Evolutionary conservation across 2,113 vertebrate species (phyloP), one percentile per base, ranked within the genome.

Genomic region (Poeciliopsis occidentalis): DNA sequence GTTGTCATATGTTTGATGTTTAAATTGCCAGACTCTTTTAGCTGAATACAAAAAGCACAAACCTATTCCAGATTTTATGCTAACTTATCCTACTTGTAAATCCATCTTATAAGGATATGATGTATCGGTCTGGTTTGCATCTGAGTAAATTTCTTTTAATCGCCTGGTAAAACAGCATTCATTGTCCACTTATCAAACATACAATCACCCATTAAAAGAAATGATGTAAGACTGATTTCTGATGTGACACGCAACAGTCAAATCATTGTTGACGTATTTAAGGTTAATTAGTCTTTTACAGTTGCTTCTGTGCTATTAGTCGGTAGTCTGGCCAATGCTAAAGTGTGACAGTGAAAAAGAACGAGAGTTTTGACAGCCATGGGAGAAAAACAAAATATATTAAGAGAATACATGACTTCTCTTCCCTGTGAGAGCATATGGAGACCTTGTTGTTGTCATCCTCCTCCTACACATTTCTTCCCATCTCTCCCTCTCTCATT

Each of bases 401-500:
- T 78, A 70, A 71, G 83, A 78, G 71, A 30, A 81, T 5, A 0
- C 62, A 80, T 39, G 41, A 85, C 64, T 62, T 67, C 73, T 80
- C 70, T 71, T 82, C 29, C 57, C 85, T 81, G 29, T 29, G 73
- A 80, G 61, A 0, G 81, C 89, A 79, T 80, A 68, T 24, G 3
- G 88, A 90, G 82, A 85, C 91, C 81, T 77, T 69, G 70, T 79
- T 74, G 79, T 67, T 69, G 73, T 80, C 82, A 67, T 81, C 80
- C 63, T 80, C 75, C 80, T 26, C 70, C 84, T 76, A 75, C 68
- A 74, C 39, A 12, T 83, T 76, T 79, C 76, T 62, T 85, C 83
- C 77, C 70, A 77, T 79, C 85, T 87, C 85, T 86, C 83, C 79
- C 8, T 8, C 86, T 94, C 92, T 95, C 94, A 95, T 94, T 95